Evolutionary conservation across 2,113 vertebrate species (phyloP).

Genomic region (Clarias magur): DNA sequence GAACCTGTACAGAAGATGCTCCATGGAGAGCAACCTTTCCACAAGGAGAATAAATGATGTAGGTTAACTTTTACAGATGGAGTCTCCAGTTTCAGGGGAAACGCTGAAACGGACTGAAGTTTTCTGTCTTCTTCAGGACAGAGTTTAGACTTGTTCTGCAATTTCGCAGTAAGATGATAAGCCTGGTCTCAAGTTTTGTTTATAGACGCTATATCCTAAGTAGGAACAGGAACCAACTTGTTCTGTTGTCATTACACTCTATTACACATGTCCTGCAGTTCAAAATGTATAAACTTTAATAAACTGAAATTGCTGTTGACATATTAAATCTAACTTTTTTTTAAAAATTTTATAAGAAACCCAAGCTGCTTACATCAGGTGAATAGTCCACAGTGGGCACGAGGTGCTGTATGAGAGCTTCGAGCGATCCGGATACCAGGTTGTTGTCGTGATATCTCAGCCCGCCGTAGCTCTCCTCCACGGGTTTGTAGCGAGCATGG

Average conservation of each 20-base stretch:
- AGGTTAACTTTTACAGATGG: neutral
- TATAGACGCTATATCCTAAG: neutral
- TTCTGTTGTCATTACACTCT: neutral
- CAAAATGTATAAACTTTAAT: neutral
- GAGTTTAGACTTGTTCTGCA: neutral
- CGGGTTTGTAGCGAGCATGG: slow-evolving; percentile 77
- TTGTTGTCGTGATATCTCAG: slow-evolving; percentile 93
- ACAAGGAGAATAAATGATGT: neutral
- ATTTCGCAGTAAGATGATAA: neutral
- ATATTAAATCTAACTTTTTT: neutral
- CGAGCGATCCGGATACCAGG: slow-evolving; percentile 91
- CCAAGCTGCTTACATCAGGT: slow-evolving; percentile 83
- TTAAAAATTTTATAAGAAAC: neutral
- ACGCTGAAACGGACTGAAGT: neutral
- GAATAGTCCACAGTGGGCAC: slow-evolving; percentile 96
- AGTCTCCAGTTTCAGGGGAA: neutral
- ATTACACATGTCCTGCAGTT: neutral
- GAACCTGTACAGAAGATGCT: too few species aligned
- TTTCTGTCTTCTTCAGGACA: neutral
- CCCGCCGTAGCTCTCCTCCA: slow-evolving; percentile 84
- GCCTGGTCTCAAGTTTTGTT: neutral
- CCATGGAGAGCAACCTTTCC: neutral
- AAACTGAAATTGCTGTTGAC: neutral
- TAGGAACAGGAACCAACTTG: neutral
- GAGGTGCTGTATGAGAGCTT: slow-evolving; percentile 90